These are phyloP conservation scores for Lutraria rhynchaena DNA, from an alignment of 1,140 invertebrate species.

Conservation along the genomic window DNA sequence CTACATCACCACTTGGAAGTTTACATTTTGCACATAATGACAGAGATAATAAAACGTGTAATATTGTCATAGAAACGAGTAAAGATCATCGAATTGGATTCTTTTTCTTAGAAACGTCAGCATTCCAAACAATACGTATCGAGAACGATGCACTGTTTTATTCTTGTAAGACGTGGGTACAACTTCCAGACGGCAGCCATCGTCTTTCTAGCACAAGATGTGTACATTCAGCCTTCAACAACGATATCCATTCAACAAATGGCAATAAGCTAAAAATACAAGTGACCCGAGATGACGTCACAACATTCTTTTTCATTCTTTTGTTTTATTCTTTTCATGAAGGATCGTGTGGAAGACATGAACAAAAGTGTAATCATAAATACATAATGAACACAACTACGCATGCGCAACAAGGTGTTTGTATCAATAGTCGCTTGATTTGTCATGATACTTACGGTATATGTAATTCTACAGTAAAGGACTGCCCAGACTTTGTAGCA, in stretches of 20 bases:
- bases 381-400: neutral
- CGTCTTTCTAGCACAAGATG: neutral
- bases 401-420: neutral
- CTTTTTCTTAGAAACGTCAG: neutral
- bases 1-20: no score
- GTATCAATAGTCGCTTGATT: neutral
- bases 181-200: neutral
- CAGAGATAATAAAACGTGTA: neutral
- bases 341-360: neutral
- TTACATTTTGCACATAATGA: no score
- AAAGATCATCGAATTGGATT: conserved; percentile 1
- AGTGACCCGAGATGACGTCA: neutral
- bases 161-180: neutral
- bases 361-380: neutral
- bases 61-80: neutral
- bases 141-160: conserved; percentile 1
- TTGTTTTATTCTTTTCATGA: conserved; percentile 3
- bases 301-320: neutral
- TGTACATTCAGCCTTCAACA: neutral
- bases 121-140: neutral
- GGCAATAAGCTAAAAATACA: conserved; percentile 10
- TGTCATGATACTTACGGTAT: neutral
- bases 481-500: neutral
- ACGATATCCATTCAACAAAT: neutral
- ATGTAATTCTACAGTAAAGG: neutral